Conservation (phyloP, 2,888 invertebrate species). For the Liodrosophila aerea region DNA sequence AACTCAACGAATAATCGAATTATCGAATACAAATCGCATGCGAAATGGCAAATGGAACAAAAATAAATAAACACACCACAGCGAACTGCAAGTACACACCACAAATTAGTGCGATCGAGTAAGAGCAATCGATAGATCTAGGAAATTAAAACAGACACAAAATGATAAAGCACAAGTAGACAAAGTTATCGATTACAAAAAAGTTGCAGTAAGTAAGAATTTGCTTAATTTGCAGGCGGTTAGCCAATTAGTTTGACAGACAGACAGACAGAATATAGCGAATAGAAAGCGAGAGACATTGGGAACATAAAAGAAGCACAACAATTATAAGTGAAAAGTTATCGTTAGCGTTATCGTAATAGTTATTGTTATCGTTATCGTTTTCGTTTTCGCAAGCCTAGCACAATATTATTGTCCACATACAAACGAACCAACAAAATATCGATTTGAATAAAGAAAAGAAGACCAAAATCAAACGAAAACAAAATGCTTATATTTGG, state of each 20-base stretch:
- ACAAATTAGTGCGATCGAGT: slow-evolving; percentile 71
- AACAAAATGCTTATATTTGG: slow-evolving; percentile 45
- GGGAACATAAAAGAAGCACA: slow-evolving; percentile 44
- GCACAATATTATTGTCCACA: slow-evolving; percentile 47
- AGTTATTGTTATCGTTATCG: slow-evolving; percentile 21
- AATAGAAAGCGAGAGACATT: slow-evolving; percentile 16
- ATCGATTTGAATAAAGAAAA: slow-evolving; percentile 32
- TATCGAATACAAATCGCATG: slow-evolving; percentile 17
- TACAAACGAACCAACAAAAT: slow-evolving; percentile 43
- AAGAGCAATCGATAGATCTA: slow-evolving; percentile 41
- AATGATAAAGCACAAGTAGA: slow-evolving; percentile 7
- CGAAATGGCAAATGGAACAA: slow-evolving; percentile 30
- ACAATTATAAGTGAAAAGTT: slow-evolving; percentile 49
- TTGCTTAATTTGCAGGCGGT: slow-evolving; percentile 22
- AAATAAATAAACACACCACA: slow-evolving; percentile 33
- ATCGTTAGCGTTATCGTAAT: slow-evolving; percentile 35
- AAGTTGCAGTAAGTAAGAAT: slow-evolving; percentile 4
- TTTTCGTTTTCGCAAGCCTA: slow-evolving; percentile 49
- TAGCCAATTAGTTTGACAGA: slow-evolving; percentile 9
- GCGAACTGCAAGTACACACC: slow-evolving; percentile 63
- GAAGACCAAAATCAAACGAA: slow-evolving; percentile 11
- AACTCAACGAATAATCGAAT: slow-evolving; percentile 16
- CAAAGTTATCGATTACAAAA: slow-evolving; percentile 18
- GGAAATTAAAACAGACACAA: slow-evolving; percentile 10
- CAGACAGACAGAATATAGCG: slow-evolving; percentile 7